Evolutionary conservation across 2,113 vertebrate species (phyloP).

Genomic region (Saimiri boliviensis): DNA sequence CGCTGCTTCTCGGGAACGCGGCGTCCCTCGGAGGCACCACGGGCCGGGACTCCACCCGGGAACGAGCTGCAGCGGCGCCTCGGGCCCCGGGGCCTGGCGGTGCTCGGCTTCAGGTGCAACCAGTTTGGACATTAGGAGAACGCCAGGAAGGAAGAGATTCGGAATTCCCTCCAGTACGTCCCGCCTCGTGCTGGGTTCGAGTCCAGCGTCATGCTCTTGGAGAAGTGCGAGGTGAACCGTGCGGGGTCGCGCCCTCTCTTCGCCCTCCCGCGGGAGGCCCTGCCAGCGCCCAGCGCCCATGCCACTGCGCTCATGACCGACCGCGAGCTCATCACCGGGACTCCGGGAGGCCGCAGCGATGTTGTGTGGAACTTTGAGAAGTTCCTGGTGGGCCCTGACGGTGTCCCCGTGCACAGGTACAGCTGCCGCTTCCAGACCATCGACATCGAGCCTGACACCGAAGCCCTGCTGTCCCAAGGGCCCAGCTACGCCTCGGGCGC

Average conservation of each 20-base stretch:
- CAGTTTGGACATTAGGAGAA: slow-evolving; percentile 99
- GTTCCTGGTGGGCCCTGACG: slow-evolving; percentile 91
- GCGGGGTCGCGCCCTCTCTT: slow-evolving; percentile 92
- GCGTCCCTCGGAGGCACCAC: slow-evolving; percentile 99
- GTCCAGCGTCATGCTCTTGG: slow-evolving; percentile 91
- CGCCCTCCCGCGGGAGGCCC: slow-evolving; percentile 85
- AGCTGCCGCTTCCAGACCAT: slow-evolving; percentile 92
- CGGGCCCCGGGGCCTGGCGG: slow-evolving; percentile 86
- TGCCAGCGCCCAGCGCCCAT: slow-evolving; percentile 90
- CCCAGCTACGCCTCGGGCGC: background rate
- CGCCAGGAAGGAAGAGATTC: slow-evolving; percentile 92
- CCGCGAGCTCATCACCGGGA: slow-evolving; percentile 93
- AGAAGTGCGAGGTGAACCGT: slow-evolving; percentile 96
- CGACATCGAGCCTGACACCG: slow-evolving; percentile 92
- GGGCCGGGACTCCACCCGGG: slow-evolving; percentile 94
- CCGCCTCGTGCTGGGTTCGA: slow-evolving; percentile 93
- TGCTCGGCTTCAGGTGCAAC: slow-evolving; percentile 95
- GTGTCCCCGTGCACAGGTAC: slow-evolving; percentile 92
- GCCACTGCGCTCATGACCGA: slow-evolving; percentile 86
- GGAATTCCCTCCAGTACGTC: slow-evolving; percentile 88
- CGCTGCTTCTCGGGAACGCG: slow-evolving; percentile 94
- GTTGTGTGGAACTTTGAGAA: slow-evolving; percentile 97
- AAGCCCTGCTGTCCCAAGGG: slow-evolving; percentile 85
- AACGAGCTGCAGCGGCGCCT: slow-evolving; percentile 92
- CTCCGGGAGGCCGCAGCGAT: slow-evolving; percentile 92